Evolutionary conservation across 2,797 vertebrate genomes (phyloP), one percentile per base, ranked within the genome.

Genomic region (Austrolebias charrua): DNA sequence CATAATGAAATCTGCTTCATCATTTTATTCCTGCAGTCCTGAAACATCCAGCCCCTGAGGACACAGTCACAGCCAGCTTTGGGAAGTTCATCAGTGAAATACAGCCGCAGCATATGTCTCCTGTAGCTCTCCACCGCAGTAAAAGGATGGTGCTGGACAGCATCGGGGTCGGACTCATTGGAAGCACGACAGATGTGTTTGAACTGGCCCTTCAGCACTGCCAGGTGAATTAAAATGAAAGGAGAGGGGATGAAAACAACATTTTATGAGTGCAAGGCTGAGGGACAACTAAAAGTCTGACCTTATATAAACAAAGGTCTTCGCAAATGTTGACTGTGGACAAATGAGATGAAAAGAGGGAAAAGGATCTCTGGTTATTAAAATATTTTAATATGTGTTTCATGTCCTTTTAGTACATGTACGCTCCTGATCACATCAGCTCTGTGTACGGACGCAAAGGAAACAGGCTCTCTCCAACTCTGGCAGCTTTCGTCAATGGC

Each of bases 91-190:
- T 96, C 85, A 87, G 88, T 0, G 87, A 82, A 0, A 80, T 91
- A 0, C 85, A 69, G 38, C 90, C 93, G 0, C 87, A 90, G 53
- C 93, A 93, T 28, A 77, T 95, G 69, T 92, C 94, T 3, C 75
- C 90, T 0, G 73, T 76, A 0, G 92, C 94, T 63, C 69, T 93
- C 15, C 88, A 90, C n/a, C 90, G 94, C 42, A 96, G 95, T 79
- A 96, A 95, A 73, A 92, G 95, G 55, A 96, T 96, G 95, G 91
- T 96, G 75, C 87, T 96, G 5, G 95, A 96, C 90, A 95, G 87
- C 90, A 90, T 96, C 0, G 95, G 95, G 0, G 95, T 96, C 1
- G 95, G 95, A 35, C 85, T 96, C 0, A 79, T 96, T 53, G 95
- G 95, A 54, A 95, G 93, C 90, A 95, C 91, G 0, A 95, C 94